phyloP scores from a whole-genome alignment of 2,888 invertebrate genomes.

The Meloe dianella region DNA sequence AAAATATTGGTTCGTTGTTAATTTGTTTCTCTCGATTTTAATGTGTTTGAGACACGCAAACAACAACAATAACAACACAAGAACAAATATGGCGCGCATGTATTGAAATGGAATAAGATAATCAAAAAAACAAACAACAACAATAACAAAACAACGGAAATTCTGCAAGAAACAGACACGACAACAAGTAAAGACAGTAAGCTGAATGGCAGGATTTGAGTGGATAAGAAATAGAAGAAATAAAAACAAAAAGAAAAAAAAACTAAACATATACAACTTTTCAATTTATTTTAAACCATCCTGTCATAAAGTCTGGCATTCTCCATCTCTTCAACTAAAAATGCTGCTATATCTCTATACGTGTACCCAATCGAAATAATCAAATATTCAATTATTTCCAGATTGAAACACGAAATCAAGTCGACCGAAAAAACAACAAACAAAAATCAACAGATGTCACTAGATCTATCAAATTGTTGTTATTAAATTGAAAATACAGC shows the following conservation, averaged over 20 bases:
- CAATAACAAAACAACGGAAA: background rate
- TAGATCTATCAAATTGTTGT: background rate
- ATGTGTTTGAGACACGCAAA: slow-evolving; percentile 7
- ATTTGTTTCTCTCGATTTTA: slow-evolving; percentile 6
- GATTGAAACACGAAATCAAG: too few species aligned
- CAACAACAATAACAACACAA: slow-evolving; percentile 3
- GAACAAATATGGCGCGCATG: slow-evolving; percentile 1
- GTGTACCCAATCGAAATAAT: too few species aligned
- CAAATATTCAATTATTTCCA: background rate
- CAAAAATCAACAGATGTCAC: background rate
- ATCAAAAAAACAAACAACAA: background rate
- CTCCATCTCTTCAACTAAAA: slow-evolving; percentile 1
- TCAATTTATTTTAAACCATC: slow-evolving; percentile 5
- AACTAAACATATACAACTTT: background rate
- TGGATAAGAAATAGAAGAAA: background rate
- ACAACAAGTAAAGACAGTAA: slow-evolving; percentile 8
- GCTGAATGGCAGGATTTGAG: slow-evolving; percentile 1
- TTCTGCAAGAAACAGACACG: background rate
- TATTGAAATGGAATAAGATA: background rate
- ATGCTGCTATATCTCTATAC: background rate
- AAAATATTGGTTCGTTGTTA: slow-evolving; percentile 10
- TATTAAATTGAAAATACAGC: background rate
- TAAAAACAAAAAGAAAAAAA: background rate
- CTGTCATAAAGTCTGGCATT: slow-evolving; percentile 7
- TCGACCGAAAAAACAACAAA: too few species aligned